Evolutionary conservation across 2,797 vertebrate species (phyloP).

Genomic region (Fringilla coelebs): DNA sequence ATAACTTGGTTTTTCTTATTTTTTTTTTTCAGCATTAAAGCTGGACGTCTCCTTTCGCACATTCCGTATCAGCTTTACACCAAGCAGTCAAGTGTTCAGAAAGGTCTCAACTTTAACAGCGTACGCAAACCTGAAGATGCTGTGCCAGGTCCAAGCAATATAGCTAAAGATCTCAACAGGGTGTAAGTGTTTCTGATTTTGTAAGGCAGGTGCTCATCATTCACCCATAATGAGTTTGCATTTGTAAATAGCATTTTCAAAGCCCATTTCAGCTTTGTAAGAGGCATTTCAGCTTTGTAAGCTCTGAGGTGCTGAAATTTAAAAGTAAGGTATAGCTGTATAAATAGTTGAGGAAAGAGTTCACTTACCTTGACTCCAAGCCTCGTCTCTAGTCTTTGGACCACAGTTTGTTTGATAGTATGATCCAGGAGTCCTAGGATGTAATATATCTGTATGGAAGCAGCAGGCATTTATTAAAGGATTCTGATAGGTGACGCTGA

Average conservation of each 20-base stretch:
- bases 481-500: background rate
- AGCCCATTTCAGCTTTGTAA: background rate
- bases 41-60: conserved; percentile 87
- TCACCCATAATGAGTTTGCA: background rate
- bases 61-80: conserved; percentile 93
- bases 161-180: conserved; percentile 79
- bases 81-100: conserved; percentile 83
- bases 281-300: background rate
- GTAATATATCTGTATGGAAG: background rate
- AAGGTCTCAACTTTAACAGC: conserved; percentile 84
- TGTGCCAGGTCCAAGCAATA: conserved; percentile 78
- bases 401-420: background rate
- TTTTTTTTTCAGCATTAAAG: conserved; percentile 84
- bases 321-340: background rate
- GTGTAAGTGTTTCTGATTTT: conserved; percentile 81
- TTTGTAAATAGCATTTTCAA: background rate
- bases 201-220: background rate
- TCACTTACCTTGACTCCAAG: background rate
- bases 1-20: background rate
- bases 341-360: background rate
- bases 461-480: background rate
- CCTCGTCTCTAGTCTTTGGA: background rate
- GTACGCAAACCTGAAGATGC: conserved; percentile 77
- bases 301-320: background rate
- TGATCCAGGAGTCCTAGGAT: background rate